Evolutionary conservation across 2,113 vertebrate genomes (phyloP).

Genomic region (Larimichthys polyactis): DNA sequence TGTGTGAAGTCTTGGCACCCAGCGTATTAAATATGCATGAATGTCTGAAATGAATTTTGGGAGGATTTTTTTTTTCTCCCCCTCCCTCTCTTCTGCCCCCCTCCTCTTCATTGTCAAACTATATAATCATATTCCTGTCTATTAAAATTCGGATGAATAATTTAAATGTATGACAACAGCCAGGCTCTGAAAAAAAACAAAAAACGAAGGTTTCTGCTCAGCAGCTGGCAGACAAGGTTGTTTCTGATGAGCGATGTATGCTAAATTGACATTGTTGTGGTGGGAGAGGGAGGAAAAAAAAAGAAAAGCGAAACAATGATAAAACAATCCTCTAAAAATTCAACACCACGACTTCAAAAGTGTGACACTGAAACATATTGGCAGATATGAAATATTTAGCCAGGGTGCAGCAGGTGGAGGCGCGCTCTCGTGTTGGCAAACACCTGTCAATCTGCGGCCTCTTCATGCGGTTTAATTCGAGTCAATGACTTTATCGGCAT

Average conservation of each 20-base stretch:
- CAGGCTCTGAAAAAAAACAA: constrained; percentile 52
- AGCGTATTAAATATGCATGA: constrained; percentile 80
- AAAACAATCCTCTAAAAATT: constrained; percentile 46
- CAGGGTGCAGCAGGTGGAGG: constrained; percentile 68
- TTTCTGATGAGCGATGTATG: constrained; percentile 68
- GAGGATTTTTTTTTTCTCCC: constrained; percentile 24
- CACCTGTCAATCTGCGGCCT: constrained; percentile 44
- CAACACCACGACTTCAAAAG: constrained; percentile 56
- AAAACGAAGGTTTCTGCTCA: constrained; percentile 53
- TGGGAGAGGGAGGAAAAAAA: background rate
- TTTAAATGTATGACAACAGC: constrained; percentile 76
- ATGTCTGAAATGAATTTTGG: constrained; percentile 82
- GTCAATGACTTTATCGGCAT: constrained; percentile 40
- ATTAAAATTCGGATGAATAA: constrained; percentile 80
- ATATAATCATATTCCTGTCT: constrained; percentile 79
- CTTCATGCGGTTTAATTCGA: constrained; percentile 35
- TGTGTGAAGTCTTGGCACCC: constrained; percentile 74
- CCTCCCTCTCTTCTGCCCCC: background rate
- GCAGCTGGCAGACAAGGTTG: constrained; percentile 69
- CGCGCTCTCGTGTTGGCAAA: constrained; percentile 22
- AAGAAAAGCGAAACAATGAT: constrained; percentile 52
- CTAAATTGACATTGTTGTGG: constrained; percentile 71
- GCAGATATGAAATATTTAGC: constrained; percentile 70
- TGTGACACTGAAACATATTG: constrained; percentile 67
- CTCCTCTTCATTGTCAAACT: constrained; percentile 73